Evolutionary conservation across 2,113 vertebrate genomes (phyloP).

Genomic region (Eurypyga helias): DNA sequence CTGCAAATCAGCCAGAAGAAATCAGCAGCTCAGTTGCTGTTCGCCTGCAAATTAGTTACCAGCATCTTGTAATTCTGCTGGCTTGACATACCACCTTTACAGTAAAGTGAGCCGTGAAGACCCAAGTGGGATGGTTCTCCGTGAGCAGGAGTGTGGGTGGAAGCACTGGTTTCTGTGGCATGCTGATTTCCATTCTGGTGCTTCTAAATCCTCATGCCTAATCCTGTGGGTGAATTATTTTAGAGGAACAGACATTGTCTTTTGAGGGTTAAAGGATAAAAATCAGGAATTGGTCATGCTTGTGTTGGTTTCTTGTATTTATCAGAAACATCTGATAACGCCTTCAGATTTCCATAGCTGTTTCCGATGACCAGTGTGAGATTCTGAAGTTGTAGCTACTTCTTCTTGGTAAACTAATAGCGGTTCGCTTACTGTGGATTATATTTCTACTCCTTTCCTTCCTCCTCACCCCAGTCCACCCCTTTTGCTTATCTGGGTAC

Average conservation of each 20-base stretch:
- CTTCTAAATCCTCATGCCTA: neutral
- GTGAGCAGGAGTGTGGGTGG: neutral
- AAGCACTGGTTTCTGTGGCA: neutral
- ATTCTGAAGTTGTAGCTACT: neutral
- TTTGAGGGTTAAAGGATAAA: neutral
- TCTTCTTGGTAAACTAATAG: neutral
- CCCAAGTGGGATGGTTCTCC: neutral
- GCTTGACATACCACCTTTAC: neutral
- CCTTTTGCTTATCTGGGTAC: neutral
- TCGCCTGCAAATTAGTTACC: conserved; percentile 28
- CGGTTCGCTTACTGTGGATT: neutral
- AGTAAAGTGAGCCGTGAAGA: neutral
- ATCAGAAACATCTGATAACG: neutral
- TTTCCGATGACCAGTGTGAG: neutral
- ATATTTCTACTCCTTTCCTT: neutral
- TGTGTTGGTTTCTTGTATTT: neutral
- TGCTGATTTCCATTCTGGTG: neutral
- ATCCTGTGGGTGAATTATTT: neutral
- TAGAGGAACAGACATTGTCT: neutral
- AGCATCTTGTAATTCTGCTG: conserved; percentile 1
- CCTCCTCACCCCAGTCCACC: neutral
- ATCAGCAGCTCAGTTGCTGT: neutral
- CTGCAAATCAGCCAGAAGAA: conserved; percentile 20
- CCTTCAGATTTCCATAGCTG: neutral
- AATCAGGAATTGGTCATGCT: neutral